These are phyloP conservation scores for Acanthiza pusilla DNA, from an alignment of 2,797 vertebrate species.

Conservation along the genomic window DNA sequence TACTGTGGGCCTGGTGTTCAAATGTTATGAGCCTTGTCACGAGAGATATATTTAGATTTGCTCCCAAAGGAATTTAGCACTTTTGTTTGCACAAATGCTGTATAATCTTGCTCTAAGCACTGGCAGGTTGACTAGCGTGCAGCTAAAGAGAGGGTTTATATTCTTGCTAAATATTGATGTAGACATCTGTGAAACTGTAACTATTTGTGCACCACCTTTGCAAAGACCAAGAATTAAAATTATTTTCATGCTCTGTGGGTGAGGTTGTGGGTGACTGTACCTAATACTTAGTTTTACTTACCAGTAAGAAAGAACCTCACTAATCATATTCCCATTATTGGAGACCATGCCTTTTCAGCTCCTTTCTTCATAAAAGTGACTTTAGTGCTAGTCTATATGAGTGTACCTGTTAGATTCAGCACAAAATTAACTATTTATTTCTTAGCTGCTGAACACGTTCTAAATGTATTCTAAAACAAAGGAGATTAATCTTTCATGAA, in stretches of 20 bases:
- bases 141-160: background rate
- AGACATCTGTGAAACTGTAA: background rate
- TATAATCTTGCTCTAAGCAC: background rate
- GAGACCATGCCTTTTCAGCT: background rate
- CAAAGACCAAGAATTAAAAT: conserved; percentile 6
- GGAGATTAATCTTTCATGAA: background rate
- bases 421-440: background rate
- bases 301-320: background rate
- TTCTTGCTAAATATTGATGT: background rate
- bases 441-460: background rate
- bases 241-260: background rate
- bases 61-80: background rate
- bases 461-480: background rate
- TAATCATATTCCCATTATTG: background rate
- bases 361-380: background rate
- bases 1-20: background rate
- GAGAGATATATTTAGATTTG: background rate
- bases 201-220: background rate
- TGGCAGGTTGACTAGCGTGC: background rate
- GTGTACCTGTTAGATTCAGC: background rate
- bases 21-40: background rate
- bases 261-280: background rate
- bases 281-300: background rate
- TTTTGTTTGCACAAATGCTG: background rate
- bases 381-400: background rate